Conservation (phyloP, 2,888 invertebrate species). For the Trachelus tabidus region DNA sequence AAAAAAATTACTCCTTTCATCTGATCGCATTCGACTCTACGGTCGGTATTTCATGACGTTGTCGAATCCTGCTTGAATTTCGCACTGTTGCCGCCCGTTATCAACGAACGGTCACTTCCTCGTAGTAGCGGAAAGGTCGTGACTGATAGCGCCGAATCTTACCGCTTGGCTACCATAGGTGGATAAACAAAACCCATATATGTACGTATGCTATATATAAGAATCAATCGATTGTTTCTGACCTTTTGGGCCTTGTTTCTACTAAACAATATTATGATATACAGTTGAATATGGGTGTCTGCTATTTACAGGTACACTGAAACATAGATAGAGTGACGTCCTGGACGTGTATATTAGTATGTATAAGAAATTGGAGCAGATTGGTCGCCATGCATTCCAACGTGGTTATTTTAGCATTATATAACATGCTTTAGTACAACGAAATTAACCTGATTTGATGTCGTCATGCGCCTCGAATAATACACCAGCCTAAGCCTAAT, state of each 20-base stretch:
- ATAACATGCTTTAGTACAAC: not conserved
- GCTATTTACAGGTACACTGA: not conserved
- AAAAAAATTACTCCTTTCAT: not conserved
- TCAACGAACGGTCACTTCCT: slow-evolving; percentile 40
- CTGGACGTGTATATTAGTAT: not conserved
- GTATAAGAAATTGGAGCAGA: not conserved
- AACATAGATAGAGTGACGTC: not conserved
- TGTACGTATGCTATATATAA: not conserved
- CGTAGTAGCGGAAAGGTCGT: not conserved
- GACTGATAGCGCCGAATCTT: not conserved
- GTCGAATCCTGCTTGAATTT: not conserved
- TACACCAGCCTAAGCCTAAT: slow-evolving; percentile 1
- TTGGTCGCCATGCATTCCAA: not conserved
- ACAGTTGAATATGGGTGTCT: not conserved
- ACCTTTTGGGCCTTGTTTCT: not conserved
- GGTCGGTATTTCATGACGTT: not conserved
- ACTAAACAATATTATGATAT: not conserved
- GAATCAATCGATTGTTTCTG: not conserved
- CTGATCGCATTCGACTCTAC: not conserved
- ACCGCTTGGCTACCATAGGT: not conserved
- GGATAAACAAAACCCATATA: not conserved
- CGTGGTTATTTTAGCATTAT: not conserved
- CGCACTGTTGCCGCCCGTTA: slow-evolving; percentile 26
- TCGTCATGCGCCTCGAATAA: not conserved
- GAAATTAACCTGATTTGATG: not conserved